Conservation (phyloP, 1,140 invertebrate species). For the Kradibia gibbosae region DNA sequence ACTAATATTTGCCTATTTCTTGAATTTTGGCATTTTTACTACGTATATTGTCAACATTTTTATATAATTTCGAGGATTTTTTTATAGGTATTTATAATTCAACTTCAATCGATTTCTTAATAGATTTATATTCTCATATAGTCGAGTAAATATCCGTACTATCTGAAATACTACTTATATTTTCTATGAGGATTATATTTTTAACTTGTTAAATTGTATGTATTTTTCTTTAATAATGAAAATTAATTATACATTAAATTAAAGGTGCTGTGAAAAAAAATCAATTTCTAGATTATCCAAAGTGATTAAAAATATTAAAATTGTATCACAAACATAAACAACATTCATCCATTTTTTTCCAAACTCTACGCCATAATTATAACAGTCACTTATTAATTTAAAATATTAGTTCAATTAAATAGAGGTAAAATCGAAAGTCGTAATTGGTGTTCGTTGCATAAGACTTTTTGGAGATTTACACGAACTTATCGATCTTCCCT, state of each 20-base stretch:
- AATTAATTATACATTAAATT: too few relatives aligned
- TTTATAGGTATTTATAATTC: background rate
- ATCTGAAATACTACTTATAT: background rate
- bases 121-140: background rate
- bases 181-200: too few relatives aligned
- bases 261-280: too few relatives aligned
- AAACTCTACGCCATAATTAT: too few relatives aligned
- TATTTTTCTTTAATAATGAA: too few relatives aligned
- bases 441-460: background rate
- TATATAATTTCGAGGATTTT: background rate
- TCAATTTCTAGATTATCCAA: too few relatives aligned
- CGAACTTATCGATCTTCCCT: slow-evolving; percentile 27
- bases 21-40: too few relatives aligned
- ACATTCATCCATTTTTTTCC: too few relatives aligned
- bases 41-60: background rate
- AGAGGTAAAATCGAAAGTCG: background rate
- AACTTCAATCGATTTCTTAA: background rate
- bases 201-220: too few relatives aligned
- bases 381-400: background rate
- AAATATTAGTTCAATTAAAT: background rate
- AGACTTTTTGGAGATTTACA: background rate
- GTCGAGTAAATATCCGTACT: background rate
- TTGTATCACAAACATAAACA: too few relatives aligned
- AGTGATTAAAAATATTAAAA: too few relatives aligned
- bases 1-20: too few relatives aligned